These are phyloP conservation scores for Heliangelus exortis DNA, from an alignment of 2,797 vertebrate genomes.

Conservation along the genomic window DNA sequence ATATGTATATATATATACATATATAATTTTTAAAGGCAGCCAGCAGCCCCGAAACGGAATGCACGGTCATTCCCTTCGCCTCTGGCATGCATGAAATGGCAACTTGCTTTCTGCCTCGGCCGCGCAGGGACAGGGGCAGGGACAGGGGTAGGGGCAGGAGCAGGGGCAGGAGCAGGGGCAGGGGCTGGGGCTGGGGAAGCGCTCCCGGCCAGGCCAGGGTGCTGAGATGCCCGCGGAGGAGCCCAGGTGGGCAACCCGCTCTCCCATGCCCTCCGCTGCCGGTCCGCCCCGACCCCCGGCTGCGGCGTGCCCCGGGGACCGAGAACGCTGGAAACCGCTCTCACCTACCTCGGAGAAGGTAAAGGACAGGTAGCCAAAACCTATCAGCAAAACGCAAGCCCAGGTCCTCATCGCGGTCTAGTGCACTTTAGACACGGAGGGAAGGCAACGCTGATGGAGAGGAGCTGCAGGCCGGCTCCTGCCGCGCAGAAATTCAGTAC, in stretches of 20 bases:
- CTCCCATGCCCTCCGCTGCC: neutral
- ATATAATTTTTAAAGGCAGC: neutral
- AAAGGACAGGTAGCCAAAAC: constrained; percentile 91
- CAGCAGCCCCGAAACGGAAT: neutral
- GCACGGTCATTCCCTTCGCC: constrained; percentile 2
- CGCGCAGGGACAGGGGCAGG: neutral
- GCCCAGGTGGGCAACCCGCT: constrained; percentile 1
- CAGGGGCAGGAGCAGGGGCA: neutral
- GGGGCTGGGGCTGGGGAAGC: neutral
- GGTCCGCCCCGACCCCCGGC: neutral
- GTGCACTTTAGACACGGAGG: constrained; percentile 80
- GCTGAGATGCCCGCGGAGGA: constrained; percentile 15
- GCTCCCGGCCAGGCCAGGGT: neutral
- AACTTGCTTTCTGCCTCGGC: neutral
- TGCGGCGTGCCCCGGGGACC: neutral
- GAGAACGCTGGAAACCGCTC: neutral
- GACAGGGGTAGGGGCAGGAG: neutral
- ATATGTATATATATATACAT: too few species aligned
- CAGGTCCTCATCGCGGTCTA: constrained; percentile 94
- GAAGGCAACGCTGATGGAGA: constrained; percentile 82
- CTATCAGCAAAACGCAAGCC: constrained; percentile 87
- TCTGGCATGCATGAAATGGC: neutral
- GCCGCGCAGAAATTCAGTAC: constrained; percentile 86
- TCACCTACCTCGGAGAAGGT: constrained; percentile 89
- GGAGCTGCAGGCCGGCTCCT: constrained; percentile 92